These are phyloP conservation scores for Spermophilus dauricus DNA, from an alignment of 2,113 vertebrate genomes.

Conservation along the genomic window DNA sequence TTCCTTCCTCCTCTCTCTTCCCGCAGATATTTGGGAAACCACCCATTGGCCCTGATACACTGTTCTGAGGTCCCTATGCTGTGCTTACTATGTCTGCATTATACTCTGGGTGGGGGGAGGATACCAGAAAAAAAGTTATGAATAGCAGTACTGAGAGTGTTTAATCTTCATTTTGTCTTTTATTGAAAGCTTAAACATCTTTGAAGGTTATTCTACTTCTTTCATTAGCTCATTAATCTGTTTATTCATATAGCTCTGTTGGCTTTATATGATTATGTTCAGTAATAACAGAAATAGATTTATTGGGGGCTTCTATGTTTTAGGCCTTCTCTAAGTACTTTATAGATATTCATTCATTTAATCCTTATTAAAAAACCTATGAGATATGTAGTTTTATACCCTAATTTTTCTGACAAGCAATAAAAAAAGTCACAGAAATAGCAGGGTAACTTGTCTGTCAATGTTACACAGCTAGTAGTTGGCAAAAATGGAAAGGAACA, in stretches of 20 bases:
- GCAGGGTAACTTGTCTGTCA: not conserved
- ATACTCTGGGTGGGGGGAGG: not conserved
- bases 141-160: not conserved
- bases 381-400: not conserved
- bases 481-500: not conserved
- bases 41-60: not conserved
- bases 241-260: not conserved
- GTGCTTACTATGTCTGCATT: not conserved
- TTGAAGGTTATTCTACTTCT: not conserved
- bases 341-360: not conserved
- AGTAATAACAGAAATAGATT: constrained; percentile 8
- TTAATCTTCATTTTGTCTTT: not conserved
- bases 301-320: not conserved
- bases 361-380: not conserved
- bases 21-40: not conserved
- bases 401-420: not conserved
- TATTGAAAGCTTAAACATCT: not conserved
- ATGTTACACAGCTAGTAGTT: not conserved
- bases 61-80: not conserved
- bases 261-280: not conserved
- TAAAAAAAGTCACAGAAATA: not conserved
- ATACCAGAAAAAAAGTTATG: not conserved
- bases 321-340: not conserved
- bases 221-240: not conserved
- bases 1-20: not conserved